phyloP scores from a whole-genome alignment of 2,113 vertebrate genomes.

The Brienomyrus brachyistius region DNA sequence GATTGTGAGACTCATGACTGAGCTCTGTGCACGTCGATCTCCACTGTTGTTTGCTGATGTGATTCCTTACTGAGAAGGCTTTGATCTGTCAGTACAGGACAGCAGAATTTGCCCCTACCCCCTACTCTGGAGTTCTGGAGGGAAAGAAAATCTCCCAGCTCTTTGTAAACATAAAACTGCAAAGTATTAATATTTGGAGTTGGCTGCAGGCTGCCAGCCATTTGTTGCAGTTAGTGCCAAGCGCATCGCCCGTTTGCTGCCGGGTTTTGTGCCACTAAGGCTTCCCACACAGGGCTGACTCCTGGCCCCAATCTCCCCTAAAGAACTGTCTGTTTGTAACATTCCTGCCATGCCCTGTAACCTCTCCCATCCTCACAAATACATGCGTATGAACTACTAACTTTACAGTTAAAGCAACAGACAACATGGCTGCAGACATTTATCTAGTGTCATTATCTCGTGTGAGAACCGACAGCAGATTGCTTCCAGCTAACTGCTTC shows the following conservation, averaged over 20 bases:
- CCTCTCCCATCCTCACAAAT: not conserved
- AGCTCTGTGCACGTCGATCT: not conserved
- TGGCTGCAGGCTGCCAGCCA: slow-evolving; percentile 4
- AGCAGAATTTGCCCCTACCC: not conserved
- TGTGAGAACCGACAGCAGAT: not conserved
- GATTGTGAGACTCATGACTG: not conserved
- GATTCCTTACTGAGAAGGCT: not conserved
- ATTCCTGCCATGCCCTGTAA: not conserved
- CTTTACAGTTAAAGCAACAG: not conserved
- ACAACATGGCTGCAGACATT: not conserved
- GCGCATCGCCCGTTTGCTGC: not conserved
- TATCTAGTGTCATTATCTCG: not conserved
- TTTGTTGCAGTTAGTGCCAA: slow-evolving; percentile 12
- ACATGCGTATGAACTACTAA: not conserved
- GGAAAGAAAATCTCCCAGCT: slow-evolving; percentile 9
- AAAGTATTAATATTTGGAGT: slow-evolving; percentile 25
- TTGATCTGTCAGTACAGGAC: not conserved
- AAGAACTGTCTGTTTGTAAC: not conserved
- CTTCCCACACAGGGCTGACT: not conserved
- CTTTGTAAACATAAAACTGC: slow-evolving; percentile 20
- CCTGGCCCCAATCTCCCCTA: not conserved
- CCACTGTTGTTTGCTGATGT: not conserved
- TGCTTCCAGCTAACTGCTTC: not conserved
- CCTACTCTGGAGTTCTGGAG: slow-evolving; percentile 5
- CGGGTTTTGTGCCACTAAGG: not conserved